Percentiles rank a stretch among this genome's conserved stretches.
Evolutionary conservation across 2,113 vertebrate genomes (phyloP).

Genomic region (Larimichthys polyactis): DNA sequence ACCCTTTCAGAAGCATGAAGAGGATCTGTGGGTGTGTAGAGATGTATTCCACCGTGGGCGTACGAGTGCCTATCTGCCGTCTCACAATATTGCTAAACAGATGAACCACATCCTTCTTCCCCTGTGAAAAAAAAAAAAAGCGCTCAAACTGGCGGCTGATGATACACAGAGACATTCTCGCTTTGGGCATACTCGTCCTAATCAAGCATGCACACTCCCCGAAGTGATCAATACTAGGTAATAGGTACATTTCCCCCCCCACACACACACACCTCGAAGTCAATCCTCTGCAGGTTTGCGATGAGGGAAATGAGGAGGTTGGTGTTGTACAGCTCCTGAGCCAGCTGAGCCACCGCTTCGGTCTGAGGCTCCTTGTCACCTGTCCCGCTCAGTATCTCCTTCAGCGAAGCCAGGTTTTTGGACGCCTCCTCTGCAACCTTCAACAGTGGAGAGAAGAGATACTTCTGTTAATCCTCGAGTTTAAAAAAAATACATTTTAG

Average conservation of each 20-base stretch:
- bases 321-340: conserved; percentile 88
- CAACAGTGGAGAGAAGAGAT: conserved; percentile 9
- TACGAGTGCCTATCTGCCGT: conserved; percentile 87
- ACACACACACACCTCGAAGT: conserved; percentile 82
- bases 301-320: conserved; percentile 86
- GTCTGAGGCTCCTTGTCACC: conserved; percentile 89
- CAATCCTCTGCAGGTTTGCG: conserved; percentile 85
- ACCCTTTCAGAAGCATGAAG: conserved; percentile 89
- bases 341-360: conserved; percentile 86
- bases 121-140: conserved; percentile 67
- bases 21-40: conserved; percentile 86
- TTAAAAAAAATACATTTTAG: too few relatives aligned
- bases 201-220: conserved; percentile 3
- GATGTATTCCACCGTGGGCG: conserved; percentile 88
- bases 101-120: conserved; percentile 89
- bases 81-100: conserved; percentile 88
- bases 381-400: conserved; percentile 85
- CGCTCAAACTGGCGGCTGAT: conserved; percentile 18
- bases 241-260: not conserved
- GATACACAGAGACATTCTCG: conserved; percentile 20
- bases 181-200: conserved; percentile 33
- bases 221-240: conserved; percentile 56
- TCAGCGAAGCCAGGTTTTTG: conserved; percentile 84
- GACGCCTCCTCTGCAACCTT: conserved; percentile 87
- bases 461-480: too few relatives aligned